These are phyloP conservation scores for Adrianichthys oophorus DNA, from an alignment of 2,797 vertebrate genomes.

Conservation along the genomic window DNA sequence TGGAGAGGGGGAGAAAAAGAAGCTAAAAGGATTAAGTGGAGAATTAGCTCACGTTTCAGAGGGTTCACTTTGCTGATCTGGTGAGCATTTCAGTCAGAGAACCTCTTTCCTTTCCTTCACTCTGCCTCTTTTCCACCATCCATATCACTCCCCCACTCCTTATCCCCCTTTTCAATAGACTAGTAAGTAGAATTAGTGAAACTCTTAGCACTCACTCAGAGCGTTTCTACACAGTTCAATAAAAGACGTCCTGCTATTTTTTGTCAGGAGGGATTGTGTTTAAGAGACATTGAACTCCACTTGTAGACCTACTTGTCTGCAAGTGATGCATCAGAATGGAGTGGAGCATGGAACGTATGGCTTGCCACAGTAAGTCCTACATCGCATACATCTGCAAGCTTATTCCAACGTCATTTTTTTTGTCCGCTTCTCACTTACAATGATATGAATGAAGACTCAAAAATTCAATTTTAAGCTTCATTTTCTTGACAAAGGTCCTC, in stretches of 20 bases:
- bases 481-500: too few relatives aligned
- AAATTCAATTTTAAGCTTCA: too few relatives aligned
- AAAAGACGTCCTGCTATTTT: slow-evolving; percentile 67
- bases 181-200: slow-evolving; percentile 63
- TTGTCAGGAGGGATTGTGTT: slow-evolving; percentile 54
- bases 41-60: slow-evolving; percentile 79
- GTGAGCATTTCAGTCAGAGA: slow-evolving; percentile 72
- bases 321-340: too few relatives aligned
- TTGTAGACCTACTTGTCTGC: too few relatives aligned
- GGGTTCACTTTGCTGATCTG: slow-evolving; percentile 77
- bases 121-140: slow-evolving; percentile 47
- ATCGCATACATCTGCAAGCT: too few relatives aligned
- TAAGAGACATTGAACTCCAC: slow-evolving; percentile 75
- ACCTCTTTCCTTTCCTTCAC: slow-evolving; percentile 49
- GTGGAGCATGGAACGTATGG: too few relatives aligned
- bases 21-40: slow-evolving; percentile 79
- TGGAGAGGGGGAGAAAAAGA: slow-evolving; percentile 53
- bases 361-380: too few relatives aligned
- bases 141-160: slow-evolving; percentile 51
- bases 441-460: too few relatives aligned
- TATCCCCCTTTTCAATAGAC: slow-evolving; percentile 68
- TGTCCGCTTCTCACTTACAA: too few relatives aligned
- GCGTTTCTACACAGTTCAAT: slow-evolving; percentile 79
- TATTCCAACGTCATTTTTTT: too few relatives aligned
- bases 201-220: slow-evolving; percentile 73